A percentile compares a stretch with the other conserved stretches of the same genome.
phyloP scores from a whole-genome alignment of 35 echinoderm and acorn worm genomes.

The Apostichopus parvimensis region DNA sequence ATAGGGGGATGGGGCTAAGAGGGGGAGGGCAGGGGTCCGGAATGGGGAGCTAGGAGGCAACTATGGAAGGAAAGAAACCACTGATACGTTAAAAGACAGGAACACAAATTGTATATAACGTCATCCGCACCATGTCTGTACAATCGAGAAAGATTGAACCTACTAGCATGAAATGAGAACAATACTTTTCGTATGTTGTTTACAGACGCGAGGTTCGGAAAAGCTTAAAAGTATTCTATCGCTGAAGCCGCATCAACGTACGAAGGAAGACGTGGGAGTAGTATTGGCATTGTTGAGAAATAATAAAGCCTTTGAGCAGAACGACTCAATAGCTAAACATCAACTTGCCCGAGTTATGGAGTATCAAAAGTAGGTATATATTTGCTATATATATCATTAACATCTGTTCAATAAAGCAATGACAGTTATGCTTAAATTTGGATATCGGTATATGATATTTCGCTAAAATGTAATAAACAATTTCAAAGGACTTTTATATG shows the following conservation, averaged over 20 bases:
- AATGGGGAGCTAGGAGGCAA: no score
- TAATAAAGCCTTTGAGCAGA: slow-evolving; percentile 83
- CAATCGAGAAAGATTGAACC: no score
- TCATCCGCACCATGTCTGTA: no score
- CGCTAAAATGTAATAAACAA: no score
- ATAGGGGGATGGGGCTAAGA: no score
- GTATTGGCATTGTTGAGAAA: slow-evolving; percentile 82
- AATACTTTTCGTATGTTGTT: neutral
- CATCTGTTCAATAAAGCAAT: neutral
- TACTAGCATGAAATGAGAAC: no score
- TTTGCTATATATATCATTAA: neutral
- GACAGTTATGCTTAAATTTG: neutral
- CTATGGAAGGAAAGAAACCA: no score
- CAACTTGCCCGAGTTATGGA: slow-evolving; percentile 80
- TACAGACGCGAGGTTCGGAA: slow-evolving; percentile 80
- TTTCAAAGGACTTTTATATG: no score
- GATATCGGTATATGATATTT: no score
- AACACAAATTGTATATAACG: no score
- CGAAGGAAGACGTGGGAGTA: slow-evolving; percentile 65
- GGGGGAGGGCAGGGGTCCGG: no score
- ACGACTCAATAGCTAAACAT: slow-evolving; percentile 64
- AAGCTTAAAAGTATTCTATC: slow-evolving; percentile 79
- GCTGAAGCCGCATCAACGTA: slow-evolving; percentile 61
- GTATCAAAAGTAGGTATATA: slow-evolving; percentile 68
- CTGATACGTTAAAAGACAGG: no score